These are phyloP conservation scores for Folsomia manolachei DNA, from an alignment of 2,888 invertebrate species.

Conservation along the genomic window DNA sequence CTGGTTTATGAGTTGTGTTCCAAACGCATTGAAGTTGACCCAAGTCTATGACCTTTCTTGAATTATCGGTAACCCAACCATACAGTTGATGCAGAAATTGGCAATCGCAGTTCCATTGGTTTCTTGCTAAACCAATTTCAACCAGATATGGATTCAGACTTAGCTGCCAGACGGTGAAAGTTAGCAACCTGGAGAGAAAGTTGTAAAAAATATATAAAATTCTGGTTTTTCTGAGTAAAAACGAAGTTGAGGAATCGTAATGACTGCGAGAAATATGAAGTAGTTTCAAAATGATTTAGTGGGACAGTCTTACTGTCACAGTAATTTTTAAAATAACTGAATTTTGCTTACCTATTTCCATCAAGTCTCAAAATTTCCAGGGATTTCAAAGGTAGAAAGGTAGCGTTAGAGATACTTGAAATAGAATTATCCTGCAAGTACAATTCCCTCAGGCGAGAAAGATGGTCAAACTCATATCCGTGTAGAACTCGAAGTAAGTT, in stretches of 20 bases:
- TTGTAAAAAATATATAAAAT: constrained; percentile 55
- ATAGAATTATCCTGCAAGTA: constrained; percentile 75
- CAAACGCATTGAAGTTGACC: constrained; percentile 66
- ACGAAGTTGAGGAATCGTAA: too few relatives aligned
- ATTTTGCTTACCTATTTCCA: constrained; percentile 79
- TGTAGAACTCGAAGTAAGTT: constrained; percentile 69
- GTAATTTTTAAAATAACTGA: too few relatives aligned
- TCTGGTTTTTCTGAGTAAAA: too few relatives aligned
- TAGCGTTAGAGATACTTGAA: constrained; percentile 73
- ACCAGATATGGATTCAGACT: constrained; percentile 67
- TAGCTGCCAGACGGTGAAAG: constrained; percentile 76
- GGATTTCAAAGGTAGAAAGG: constrained; percentile 72
- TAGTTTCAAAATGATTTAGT: too few relatives aligned
- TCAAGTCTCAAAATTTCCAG: constrained; percentile 73
- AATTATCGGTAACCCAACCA: constrained; percentile 63
- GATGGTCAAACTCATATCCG: constrained; percentile 74
- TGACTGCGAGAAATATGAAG: too few relatives aligned
- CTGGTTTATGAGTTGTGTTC: constrained; percentile 40
- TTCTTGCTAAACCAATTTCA: constrained; percentile 75
- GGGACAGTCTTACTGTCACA: too few relatives aligned
- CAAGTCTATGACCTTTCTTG: constrained; percentile 57
- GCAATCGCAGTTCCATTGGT: constrained; percentile 88
- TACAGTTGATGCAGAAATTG: constrained; percentile 81
- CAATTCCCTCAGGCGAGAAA: constrained; percentile 69
- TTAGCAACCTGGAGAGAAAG: constrained; percentile 72